These are phyloP conservation scores for Rhamnusium bicolor DNA, from an alignment of 2,888 invertebrate genomes.

Conservation along the genomic window DNA sequence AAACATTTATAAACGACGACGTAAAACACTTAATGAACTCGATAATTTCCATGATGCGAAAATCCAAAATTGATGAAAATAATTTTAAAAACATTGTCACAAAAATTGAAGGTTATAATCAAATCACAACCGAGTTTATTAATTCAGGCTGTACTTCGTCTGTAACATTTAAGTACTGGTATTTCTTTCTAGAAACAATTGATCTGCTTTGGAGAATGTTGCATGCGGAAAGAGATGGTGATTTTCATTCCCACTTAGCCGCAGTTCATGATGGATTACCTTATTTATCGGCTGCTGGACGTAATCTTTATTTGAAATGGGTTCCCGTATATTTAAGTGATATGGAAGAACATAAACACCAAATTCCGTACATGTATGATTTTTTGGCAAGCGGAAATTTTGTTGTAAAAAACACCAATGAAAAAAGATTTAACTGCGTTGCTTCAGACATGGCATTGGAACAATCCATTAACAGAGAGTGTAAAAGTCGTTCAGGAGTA, in stretches of 20 bases:
- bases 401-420: conserved; percentile 3
- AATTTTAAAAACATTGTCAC: background rate
- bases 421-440: background rate
- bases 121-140: background rate
- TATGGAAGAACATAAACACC: background rate
- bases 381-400: background rate
- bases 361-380: background rate
- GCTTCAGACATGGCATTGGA: conserved; percentile 1
- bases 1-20: background rate
- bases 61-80: background rate
- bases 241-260: background rate
- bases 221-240: background rate
- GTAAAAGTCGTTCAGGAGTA: background rate
- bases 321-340: background rate
- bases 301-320: background rate
- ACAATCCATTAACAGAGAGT: background rate
- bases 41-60: background rate
- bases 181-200: background rate
- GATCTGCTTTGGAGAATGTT: background rate
- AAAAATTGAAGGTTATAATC: background rate
- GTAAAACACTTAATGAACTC: background rate
- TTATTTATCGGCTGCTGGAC: background rate
- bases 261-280: background rate
- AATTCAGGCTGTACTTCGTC: background rate
- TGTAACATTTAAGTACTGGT: background rate